phyloP scores from a whole-genome alignment of 2,888 invertebrate species.

The Fragum fragum region DNA sequence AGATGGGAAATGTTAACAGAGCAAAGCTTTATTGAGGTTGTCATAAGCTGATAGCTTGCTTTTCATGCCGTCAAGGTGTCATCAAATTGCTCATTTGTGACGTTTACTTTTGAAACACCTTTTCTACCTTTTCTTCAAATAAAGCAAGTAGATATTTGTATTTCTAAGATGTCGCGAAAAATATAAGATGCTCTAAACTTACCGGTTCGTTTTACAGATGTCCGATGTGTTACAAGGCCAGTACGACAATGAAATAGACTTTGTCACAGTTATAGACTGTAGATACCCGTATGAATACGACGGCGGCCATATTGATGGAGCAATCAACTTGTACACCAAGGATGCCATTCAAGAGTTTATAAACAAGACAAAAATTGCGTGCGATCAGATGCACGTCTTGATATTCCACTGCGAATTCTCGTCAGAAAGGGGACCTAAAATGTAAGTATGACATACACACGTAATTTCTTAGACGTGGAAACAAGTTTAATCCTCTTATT shows the following conservation, averaged over 20 bases:
- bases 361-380: not conserved
- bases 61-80: too few species aligned
- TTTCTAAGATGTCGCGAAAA: too few species aligned
- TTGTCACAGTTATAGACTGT: constrained; percentile 95
- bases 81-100: too few species aligned
- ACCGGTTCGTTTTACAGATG: constrained; percentile 49
- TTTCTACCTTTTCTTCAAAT: too few species aligned
- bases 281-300: constrained; percentile 98
- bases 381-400: constrained; percentile 51
- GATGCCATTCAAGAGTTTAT: constrained; percentile 15
- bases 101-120: too few species aligned
- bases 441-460: too few species aligned
- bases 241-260: constrained; percentile 90
- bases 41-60: too few species aligned
- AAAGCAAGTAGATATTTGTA: too few species aligned
- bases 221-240: constrained; percentile 90
- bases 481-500: not conserved
- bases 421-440: constrained; percentile 65
- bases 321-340: constrained; percentile 36
- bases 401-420: constrained; percentile 70
- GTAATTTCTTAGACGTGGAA: too few species aligned
- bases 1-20: too few species aligned
- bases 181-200: too few species aligned
- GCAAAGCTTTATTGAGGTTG: too few species aligned
- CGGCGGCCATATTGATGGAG: constrained; percentile 91